phyloP scores from a whole-genome alignment of 2,797 vertebrate species.

The Erpetoichthys calabaricus region DNA sequence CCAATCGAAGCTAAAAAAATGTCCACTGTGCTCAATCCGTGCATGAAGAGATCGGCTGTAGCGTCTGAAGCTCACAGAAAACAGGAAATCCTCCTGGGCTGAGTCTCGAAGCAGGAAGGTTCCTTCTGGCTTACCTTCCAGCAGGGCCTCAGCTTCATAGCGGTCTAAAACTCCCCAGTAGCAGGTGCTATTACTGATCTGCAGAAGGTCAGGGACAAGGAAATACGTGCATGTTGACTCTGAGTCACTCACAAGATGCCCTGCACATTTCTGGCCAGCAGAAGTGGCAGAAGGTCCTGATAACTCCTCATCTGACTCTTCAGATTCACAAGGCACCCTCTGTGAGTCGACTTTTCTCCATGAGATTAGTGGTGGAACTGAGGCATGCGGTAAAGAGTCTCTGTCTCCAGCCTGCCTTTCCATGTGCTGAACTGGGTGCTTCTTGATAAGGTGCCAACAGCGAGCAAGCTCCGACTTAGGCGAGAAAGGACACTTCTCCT shows the following conservation, averaged over 20 bases:
- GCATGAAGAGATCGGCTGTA: slow-evolving; percentile 92
- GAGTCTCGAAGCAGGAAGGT: slow-evolving; percentile 87
- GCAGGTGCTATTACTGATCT: slow-evolving; percentile 88
- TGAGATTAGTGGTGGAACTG: slow-evolving; percentile 40
- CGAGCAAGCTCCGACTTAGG: slow-evolving; percentile 80
- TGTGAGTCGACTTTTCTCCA: slow-evolving; percentile 46
- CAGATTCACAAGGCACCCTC: not conserved
- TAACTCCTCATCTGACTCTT: slow-evolving; percentile 49
- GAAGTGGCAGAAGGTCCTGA: slow-evolving; percentile 52
- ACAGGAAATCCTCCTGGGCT: slow-evolving; percentile 88
- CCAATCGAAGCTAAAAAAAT: slow-evolving; percentile 91
- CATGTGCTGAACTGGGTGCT: slow-evolving; percentile 55
- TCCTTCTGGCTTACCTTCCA: slow-evolving; percentile 90
- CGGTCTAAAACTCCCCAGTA: slow-evolving; percentile 96
- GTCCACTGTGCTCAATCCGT: slow-evolving; percentile 87
- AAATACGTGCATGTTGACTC: slow-evolving; percentile 32
- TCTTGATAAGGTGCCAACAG: slow-evolving; percentile 87
- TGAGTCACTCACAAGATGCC: slow-evolving; percentile 28
- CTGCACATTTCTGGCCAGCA: slow-evolving; percentile 38
- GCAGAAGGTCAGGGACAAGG: slow-evolving; percentile 86
- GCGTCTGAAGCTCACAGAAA: slow-evolving; percentile 89
- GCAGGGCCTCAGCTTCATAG: slow-evolving; percentile 79
- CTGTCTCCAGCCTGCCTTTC: slow-evolving; percentile 43
- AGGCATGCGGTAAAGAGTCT: slow-evolving; percentile 33
- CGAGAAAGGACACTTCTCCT: slow-evolving; percentile 87